These are phyloP conservation scores for Hypsibius dujardini DNA, from an alignment of 1,140 invertebrate species.

Conservation along the genomic window DNA sequence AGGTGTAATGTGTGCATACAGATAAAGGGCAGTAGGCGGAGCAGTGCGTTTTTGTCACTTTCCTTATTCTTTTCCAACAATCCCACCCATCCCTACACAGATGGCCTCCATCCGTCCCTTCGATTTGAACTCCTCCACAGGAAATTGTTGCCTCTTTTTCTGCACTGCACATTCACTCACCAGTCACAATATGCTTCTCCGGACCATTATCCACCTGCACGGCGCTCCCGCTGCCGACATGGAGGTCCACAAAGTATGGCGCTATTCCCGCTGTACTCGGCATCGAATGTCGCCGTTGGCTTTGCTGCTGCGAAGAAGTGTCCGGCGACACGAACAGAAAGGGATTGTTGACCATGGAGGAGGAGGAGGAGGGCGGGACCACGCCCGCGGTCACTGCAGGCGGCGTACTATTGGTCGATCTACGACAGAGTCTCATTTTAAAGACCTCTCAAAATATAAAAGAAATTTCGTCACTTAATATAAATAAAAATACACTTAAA, in stretches of 20 bases:
- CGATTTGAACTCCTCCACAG: no score
- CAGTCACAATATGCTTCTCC: neutral
- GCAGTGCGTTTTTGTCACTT: no score
- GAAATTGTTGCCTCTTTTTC: no score
- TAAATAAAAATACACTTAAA: neutral
- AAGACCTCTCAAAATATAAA: no score
- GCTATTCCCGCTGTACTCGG: neutral
- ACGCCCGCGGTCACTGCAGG: neutral
- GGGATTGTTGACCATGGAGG: neutral
- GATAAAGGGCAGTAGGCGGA: no score
- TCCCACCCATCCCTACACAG: no score
- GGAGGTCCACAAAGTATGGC: conserved; percentile 6
- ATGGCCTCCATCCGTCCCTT: no score
- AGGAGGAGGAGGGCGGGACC: no score
- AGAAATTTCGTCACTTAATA: neutral
- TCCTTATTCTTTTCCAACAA: no score
- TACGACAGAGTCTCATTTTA: no score
- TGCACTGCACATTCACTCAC: no score
- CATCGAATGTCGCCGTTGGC: neutral
- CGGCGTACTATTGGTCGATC: conserved; percentile 13
- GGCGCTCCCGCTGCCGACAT: neutral
- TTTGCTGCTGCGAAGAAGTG: neutral
- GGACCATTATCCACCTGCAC: conserved; percentile 16
- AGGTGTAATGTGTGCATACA: no score
- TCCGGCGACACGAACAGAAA: neutral